Percentiles rank a stretch among this genome's conserved stretches.
Evolutionary conservation across 2,113 vertebrate species (phyloP).

Genomic region (Porphyrio hochstetteri): DNA sequence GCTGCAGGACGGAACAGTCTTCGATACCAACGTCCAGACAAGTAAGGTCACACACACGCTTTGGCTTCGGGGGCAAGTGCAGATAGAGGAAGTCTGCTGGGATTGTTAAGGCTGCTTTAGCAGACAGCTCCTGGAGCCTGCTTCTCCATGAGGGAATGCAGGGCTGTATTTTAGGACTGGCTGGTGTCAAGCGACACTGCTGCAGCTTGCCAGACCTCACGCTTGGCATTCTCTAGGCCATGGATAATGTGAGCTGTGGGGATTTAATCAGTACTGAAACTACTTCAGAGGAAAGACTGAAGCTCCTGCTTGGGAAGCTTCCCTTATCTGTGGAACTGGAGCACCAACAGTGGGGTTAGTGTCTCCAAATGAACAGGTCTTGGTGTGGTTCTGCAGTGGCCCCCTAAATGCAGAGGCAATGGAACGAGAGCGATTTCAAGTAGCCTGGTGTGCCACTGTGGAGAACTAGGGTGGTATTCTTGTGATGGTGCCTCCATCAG

Average conservation of each 20-base stretch:
- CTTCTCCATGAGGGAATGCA: neutral
- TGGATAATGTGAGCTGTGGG: neutral
- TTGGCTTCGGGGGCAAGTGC: neutral
- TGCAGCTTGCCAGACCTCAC: neutral
- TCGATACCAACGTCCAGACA: constrained; percentile 91
- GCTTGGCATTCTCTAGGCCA: neutral
- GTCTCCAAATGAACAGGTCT: rapidly evolving
- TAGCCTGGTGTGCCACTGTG: neutral
- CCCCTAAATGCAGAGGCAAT: rapidly evolving
- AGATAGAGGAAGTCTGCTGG: neutral
- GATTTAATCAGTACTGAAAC: neutral
- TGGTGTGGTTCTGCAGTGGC: neutral
- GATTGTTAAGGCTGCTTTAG: neutral
- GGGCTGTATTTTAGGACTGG: neutral
- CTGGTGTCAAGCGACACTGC: neutral
- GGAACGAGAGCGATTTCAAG: neutral
- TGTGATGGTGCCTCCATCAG: neutral
- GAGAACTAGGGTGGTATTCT: neutral
- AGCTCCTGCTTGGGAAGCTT: neutral
- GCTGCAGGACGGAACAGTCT: constrained; percentile 93
- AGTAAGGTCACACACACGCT: constrained; percentile 58
- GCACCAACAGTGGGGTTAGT: rapidly evolving
- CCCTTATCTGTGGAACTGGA: rapidly evolving
- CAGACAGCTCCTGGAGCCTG: neutral
- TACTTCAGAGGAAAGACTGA: rapidly evolving